phyloP scores from a whole-genome alignment of 2,888 invertebrate species.

The Cinara cedri region DNA sequence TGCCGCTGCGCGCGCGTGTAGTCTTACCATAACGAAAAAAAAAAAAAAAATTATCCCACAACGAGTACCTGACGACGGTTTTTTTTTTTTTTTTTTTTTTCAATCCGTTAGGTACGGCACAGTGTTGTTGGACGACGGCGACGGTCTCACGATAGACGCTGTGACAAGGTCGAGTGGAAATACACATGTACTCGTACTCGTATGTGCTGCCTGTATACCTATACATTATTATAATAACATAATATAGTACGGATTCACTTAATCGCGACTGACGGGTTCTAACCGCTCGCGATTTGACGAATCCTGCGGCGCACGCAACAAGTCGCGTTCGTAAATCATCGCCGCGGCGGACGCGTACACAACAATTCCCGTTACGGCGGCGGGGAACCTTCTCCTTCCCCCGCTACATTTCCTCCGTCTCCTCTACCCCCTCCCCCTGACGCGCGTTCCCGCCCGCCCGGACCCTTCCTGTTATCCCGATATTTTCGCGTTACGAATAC shows the following conservation, averaged over 20 bases:
- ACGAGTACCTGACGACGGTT: not conserved
- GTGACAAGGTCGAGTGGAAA: constrained; percentile 16
- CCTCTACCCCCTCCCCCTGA: too few species aligned
- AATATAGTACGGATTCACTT: constrained; percentile 15
- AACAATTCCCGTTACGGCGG: not conserved
- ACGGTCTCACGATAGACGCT: constrained; percentile 37
- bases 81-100: not conserved
- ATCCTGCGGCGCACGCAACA: not conserved
- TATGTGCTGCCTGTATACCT: not conserved
- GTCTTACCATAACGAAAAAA: constrained; percentile 44
- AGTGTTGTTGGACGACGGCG: too few species aligned
- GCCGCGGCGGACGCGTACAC: not conserved
- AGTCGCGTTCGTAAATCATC: constrained; percentile 12
- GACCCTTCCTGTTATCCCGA: too few species aligned
- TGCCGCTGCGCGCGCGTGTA: not conserved
- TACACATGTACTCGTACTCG: not conserved
- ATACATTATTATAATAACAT: too few species aligned
- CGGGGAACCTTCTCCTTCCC: too few species aligned
- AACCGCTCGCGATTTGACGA: not conserved
- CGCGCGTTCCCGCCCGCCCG: too few species aligned
- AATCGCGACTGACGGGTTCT: constrained; percentile 22
- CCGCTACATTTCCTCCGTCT: too few species aligned
- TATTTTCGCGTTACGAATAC: too few species aligned
- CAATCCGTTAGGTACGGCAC: not conserved
- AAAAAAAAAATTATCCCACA: too few species aligned